Base-by-base conservation (phyloP, 2,113 vertebrate species). In the Oryzias woworae region DNA sequence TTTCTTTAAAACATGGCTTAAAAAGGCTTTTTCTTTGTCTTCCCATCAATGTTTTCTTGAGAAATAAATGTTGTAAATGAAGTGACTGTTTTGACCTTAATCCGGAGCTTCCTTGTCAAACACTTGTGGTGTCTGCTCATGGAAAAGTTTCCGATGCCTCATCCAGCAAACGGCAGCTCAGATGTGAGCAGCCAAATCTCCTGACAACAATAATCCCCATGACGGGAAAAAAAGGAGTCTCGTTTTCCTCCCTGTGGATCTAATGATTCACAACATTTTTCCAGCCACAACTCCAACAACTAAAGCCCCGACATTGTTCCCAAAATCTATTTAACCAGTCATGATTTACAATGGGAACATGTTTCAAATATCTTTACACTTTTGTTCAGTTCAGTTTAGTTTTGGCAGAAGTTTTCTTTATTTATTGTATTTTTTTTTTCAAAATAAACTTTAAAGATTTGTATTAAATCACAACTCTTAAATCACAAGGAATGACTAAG, bases 181-280 rank as follows among this genome's bases (percentile, higher is more conserved):
- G 58, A 69, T 78, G 52, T 58, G 22, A 73, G 65, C 46, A 66
- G 78, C 69, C 75, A 70, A 83, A 78, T 80, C 74, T 81, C 61
- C 62, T 78, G 61, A 78, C 73, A 71, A 75, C 58, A 20, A 53
- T 75, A 80, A 83, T 86, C 75, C 73, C 79, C 18, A 56, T 41
- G 54, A 71, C 67, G 46, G 71, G 58, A 53, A 74, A 56, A 73
- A 71, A 78, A 20, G 41, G 22, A 74, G 50, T 69, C 58, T 61
- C 36, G 67, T 81, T 77, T 78, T 72, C 45, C 58, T 75, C 69
- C 61, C 64, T 43, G 58, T 53, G 48, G 58, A 69, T 70, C 53
- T 18, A 57, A n/a, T 63, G 58, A 71, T 60, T 57, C 59, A 22
- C 53, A 76, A 15, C 46, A 36, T 20, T 54, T 20, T n/a, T 47